A percentile compares a stretch with the other conserved stretches of the same genome.
phyloP scores from a whole-genome alignment of 1,140 invertebrate genomes.

The Heliconius himera region DNA sequence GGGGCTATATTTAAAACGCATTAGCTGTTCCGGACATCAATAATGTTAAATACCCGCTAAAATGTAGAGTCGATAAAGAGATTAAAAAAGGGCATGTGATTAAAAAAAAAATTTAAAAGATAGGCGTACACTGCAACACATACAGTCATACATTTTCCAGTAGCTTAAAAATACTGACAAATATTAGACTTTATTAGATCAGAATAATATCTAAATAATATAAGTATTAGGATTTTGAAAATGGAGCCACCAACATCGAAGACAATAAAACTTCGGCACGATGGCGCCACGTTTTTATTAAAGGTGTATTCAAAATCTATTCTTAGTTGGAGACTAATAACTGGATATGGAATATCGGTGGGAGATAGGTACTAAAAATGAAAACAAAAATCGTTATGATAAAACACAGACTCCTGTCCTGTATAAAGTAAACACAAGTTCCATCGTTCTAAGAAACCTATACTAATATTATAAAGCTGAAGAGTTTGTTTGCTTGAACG shows the following conservation, averaged over 20 bases:
- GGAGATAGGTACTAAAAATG: neutral
- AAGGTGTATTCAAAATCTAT: neutral
- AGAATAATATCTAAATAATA: neutral
- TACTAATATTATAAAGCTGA: too few species aligned
- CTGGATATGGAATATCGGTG: neutral
- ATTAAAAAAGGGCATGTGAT: too few species aligned
- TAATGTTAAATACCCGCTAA: conserved; percentile 25
- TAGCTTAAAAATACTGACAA: too few species aligned
- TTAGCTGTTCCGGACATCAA: conserved; percentile 50
- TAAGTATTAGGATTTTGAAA: neutral
- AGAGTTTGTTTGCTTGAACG: too few species aligned
- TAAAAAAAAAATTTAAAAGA: too few species aligned
- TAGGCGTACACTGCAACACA: too few species aligned
- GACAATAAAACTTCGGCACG: neutral
- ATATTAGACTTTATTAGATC: neutral
- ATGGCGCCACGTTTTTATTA: neutral
- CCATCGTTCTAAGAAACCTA: neutral
- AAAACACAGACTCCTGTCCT: neutral
- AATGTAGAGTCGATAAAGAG: neutral
- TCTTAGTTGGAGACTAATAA: neutral
- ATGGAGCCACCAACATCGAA: neutral
- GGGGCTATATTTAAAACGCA: conserved; percentile 51
- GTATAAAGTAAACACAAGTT: neutral
- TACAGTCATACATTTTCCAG: too few species aligned
- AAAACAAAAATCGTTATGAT: conserved; percentile 8